Base-by-base conservation (phyloP, 2,797 vertebrate species). In the Dallia pectoralis region DNA sequence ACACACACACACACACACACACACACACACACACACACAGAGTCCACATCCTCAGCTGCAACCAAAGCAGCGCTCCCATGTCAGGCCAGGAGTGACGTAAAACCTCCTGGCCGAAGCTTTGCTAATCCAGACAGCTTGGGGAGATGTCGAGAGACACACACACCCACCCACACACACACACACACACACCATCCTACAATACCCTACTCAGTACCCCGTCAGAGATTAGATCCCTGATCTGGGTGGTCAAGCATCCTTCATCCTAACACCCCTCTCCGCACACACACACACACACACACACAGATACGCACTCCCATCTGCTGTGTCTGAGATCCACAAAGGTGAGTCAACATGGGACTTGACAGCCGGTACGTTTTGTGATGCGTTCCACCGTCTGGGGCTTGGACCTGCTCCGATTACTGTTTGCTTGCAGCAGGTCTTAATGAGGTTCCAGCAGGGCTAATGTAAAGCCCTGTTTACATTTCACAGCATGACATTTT, bases 171-270 rank as follows among this genome's bases (percentile, higher is more conserved):
- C 4, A 53, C 51, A 53, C 51, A 22, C 19, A 1, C 51, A 22
- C 51, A 22, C 53, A 56, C 53, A 56, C 61, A 30, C 61, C 61
- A 16, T 63, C 70, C 29, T 47, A 70, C 66, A 32, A 22, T 69
- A 59, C 79, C 70, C 49, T 30, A 30, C 75, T 70, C 69, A 16
- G 25, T 63, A 27, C 51, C 32, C 56, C 40, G 71, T 47, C 73
- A 68, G 73, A 69, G 67, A 67, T 77, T 74, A 40, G 29, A 71
- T 80, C 73, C 71, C 64, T 77, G 76, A 68, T 64, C 76, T 83
- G 82, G 77, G 81, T 85, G 81, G 79, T 72, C 82, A 79, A 53
- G 40, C 53, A 25, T 56, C 53, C 2, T n/a, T 2, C 22, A 22
- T 44, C 63, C n/a, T 63, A 61, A 59, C 44, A n/a, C n/a, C n/a